Conservation (phyloP, 2,113 vertebrate species). For the Gila orcuttii region DNA sequence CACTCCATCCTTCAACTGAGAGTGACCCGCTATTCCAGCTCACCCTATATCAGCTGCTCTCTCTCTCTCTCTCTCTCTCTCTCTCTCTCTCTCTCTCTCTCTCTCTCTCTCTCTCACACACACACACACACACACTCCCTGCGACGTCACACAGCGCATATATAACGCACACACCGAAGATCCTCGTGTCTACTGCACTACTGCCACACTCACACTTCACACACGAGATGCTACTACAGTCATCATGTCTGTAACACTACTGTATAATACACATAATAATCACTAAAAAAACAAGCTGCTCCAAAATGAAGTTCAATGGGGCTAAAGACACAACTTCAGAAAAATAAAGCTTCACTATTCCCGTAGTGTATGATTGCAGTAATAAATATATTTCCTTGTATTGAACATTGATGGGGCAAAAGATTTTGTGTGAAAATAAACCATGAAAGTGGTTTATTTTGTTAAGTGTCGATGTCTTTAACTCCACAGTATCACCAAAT, state of each 20-base stretch:
- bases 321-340: no score
- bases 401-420: no score
- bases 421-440: no score
- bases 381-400: no score
- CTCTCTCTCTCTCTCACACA: slow-evolving; percentile 74
- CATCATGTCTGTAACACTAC: neutral
- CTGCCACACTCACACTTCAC: neutral
- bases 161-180: neutral
- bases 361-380: no score
- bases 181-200: neutral
- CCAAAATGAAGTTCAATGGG: no score
- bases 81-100: slow-evolving; percentile 74
- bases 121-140: slow-evolving; percentile 68
- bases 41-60: slow-evolving; percentile 86
- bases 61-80: slow-evolving; percentile 79
- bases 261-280: neutral
- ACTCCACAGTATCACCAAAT: no score
- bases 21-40: slow-evolving; percentile 71
- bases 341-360: no score
- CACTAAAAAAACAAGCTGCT: no score
- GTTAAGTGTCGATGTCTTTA: no score
- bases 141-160: slow-evolving; percentile 26
- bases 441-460: no score
- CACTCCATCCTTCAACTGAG: slow-evolving; percentile 67
- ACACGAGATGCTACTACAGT: neutral